These are phyloP conservation scores for Rhincodon typus DNA, from an alignment of 2,797 vertebrate genomes.

Conservation along the genomic window DNA sequence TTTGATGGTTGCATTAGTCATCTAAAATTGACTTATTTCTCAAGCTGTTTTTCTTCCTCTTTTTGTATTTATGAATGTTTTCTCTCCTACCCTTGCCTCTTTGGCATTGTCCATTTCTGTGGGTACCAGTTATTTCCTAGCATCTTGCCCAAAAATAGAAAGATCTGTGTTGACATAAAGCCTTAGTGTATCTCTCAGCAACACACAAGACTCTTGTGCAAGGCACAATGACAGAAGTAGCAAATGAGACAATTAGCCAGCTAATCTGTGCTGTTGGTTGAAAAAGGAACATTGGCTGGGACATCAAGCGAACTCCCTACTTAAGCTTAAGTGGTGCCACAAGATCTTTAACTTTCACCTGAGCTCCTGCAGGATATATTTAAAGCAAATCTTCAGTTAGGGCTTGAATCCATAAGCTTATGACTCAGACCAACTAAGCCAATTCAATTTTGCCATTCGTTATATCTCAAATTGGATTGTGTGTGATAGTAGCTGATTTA, in stretches of 20 bases:
- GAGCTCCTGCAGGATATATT: background rate
- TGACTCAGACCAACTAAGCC: background rate
- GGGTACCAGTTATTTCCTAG: background rate
- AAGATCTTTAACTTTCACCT: constrained; percentile 1
- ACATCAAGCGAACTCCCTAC: background rate
- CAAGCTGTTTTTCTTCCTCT: background rate
- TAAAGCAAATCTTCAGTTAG: background rate
- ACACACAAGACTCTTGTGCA: background rate
- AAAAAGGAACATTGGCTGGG: background rate
- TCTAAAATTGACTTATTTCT: background rate
- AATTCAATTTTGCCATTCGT: background rate
- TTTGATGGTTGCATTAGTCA: background rate
- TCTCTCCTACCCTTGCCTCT: background rate
- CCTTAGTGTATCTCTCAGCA: background rate
- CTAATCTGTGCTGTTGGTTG: background rate
- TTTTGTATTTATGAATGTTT: background rate
- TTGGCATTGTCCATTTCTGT: background rate
- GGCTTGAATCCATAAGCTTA: background rate
- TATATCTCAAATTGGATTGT: background rate
- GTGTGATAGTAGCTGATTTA: background rate
- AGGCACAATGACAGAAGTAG: background rate
- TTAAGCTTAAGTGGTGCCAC: background rate
- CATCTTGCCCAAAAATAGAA: background rate
- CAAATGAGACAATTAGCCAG: background rate
- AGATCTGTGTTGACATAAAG: background rate